Base-by-base conservation (phyloP, 2,888 invertebrate species). In the Pseudococcus jackbeardsleyi region DNA sequence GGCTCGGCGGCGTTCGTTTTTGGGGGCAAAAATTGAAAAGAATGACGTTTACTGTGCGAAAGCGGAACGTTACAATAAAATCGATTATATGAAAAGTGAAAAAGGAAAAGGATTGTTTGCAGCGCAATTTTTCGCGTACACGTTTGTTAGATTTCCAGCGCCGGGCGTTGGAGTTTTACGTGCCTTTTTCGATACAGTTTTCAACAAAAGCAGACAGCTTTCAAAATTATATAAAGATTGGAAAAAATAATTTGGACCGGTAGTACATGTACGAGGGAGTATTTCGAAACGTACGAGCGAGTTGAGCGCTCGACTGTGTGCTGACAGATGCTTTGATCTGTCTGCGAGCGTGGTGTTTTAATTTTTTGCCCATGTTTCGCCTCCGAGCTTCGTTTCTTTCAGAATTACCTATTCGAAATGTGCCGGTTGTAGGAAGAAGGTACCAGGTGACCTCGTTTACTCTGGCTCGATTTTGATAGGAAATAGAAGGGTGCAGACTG, bases 61-160 rank as follows among this genome's bases (percentile, higher is more conserved):
- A 64, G 22, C 22, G 22, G 22, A 64, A 64, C 64, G 64, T 64
- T 22, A 64, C 64, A 64, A 64, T 64, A 64, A 64, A 64, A 64
- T 64, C 64, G 64, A 64, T 64, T 64, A 64, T 2, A 5, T 22
- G 19, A 64, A 64, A 22, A 64, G 64, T 1, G 22, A 64, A 64
- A 64, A 33, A 33, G 26, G 8, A 11, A 64, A 64, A 64, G 19
- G 22, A 64, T 64, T 64, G 22, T 64, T 64, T 64, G 7, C 9
- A 50, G 46, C 59, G 17, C 64, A 22, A 64, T 64, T 22, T 19
- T 22, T 22, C 64, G 64, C 64, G 64, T 22, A 22, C 19, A 64
- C 19, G 64, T 22, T 46, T 46, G 46, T 46, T 11, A 46, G 46
- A 46, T 46, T 46, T 2, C 46, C 46, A 46, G 9, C 8, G 9